phyloP scores from a whole-genome alignment of 1,140 invertebrate genomes.

The Euura saliciscinereae region DNA sequence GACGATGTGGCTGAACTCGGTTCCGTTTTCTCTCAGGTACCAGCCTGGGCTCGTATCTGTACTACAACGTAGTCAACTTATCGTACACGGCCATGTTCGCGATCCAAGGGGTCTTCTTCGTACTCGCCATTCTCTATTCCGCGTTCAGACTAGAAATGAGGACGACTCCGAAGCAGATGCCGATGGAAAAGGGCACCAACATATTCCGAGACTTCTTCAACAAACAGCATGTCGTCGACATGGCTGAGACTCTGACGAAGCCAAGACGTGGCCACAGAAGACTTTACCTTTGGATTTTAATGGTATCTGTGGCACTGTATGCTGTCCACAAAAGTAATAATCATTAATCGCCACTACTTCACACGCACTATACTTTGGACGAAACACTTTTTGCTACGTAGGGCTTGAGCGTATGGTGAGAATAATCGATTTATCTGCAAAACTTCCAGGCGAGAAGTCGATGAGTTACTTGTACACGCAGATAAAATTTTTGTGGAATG shows the following conservation, averaged over 20 bases:
- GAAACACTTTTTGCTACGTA: no score
- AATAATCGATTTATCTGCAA: not conserved
- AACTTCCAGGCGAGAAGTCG: conserved; percentile 68
- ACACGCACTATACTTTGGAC: no score
- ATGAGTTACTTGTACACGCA: conserved; percentile 74
- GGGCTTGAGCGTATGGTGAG: not conserved
- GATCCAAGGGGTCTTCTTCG: conserved; percentile 68
- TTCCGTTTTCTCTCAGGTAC: conserved; percentile 48
- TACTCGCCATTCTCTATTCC: conserved; percentile 68
- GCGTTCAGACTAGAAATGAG: conserved; percentile 67
- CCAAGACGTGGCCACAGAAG: conserved; percentile 61
- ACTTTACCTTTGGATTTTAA: conserved; percentile 66
- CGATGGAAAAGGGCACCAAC: conserved; percentile 63
- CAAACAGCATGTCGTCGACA: conserved; percentile 66
- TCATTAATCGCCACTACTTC: no score
- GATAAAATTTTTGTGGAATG: conserved; percentile 70
- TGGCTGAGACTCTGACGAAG: conserved; percentile 65
- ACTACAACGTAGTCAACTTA: conserved; percentile 59
- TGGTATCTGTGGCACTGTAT: conserved; percentile 75
- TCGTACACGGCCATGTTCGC: conserved; percentile 75
- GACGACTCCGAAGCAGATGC: conserved; percentile 66
- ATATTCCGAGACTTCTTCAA: conserved; percentile 74
- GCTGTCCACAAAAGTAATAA: conserved; percentile 72
- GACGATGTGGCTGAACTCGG: conserved; percentile 3
- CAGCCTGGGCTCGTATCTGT: conserved; percentile 62